Percentiles rank a stretch among this genome's conserved stretches.
Conservation (phyloP, 1,140 invertebrate species). For the Pinna nobilis region DNA sequence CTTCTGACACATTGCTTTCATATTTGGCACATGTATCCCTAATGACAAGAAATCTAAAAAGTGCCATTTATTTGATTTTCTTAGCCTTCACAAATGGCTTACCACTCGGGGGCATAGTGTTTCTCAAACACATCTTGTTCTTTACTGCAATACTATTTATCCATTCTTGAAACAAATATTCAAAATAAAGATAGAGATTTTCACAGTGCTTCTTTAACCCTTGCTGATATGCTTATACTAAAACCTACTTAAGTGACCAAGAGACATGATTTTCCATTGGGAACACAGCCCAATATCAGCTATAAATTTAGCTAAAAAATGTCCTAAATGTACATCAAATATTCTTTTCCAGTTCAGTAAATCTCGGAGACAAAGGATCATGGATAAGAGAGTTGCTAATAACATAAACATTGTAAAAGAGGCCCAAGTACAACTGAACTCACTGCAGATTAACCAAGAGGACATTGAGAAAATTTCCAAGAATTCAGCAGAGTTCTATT, state of each 20-base stretch:
- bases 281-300: background rate
- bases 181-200: too few species aligned
- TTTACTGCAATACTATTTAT: background rate
- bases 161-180: background rate
- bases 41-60: too few species aligned
- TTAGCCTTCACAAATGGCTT: too few species aligned
- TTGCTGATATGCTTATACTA: too few species aligned
- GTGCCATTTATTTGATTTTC: too few species aligned
- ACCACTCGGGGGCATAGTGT: too few species aligned
- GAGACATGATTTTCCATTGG: too few species aligned
- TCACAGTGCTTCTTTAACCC: too few species aligned
- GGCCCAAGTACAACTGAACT: conserved; percentile 35
- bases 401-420: conserved; percentile 42
- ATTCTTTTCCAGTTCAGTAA: conserved; percentile 47
- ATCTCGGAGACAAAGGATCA: conserved; percentile 46
- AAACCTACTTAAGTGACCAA: too few species aligned
- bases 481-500: conserved; percentile 44
- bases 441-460: conserved; percentile 16
- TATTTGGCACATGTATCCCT: too few species aligned
- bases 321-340: background rate
- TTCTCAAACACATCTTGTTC: too few species aligned
- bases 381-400: conserved; percentile 48
- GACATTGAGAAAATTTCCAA: conserved; percentile 40
- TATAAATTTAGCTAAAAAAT: background rate
- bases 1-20: background rate